Percentiles rank a stretch among this genome's conserved stretches.
Evolutionary conservation across 1,140 invertebrate genomes (phyloP).

Genomic region (Pararge aegeria): DNA sequence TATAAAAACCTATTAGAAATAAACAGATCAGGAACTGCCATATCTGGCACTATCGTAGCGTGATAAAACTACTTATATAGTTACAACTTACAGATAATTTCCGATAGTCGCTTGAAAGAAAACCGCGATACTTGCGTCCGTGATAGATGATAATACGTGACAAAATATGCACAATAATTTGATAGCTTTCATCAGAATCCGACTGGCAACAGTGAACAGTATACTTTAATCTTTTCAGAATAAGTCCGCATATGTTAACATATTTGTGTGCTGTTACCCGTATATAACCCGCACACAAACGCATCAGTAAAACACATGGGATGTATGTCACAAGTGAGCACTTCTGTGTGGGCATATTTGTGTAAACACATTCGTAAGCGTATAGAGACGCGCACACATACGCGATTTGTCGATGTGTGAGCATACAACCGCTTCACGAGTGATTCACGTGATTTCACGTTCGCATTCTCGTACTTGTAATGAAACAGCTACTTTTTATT

Average conservation of each 20-base stretch:
- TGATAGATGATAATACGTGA: conserved; percentile 29
- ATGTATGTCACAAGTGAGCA: too few species aligned
- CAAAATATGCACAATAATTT: conserved; percentile 31
- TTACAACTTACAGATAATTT: too few species aligned
- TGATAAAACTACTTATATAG: too few species aligned
- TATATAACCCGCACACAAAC: conserved; percentile 32
- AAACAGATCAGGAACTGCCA: too few species aligned
- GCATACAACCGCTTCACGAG: conserved; percentile 47
- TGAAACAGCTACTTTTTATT: conserved; percentile 2
- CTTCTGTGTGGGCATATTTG: background rate
- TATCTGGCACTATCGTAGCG: too few species aligned
- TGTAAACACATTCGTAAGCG: background rate
- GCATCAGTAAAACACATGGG: conserved; percentile 22
- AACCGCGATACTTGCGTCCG: conserved; percentile 4
- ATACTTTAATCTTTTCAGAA: conserved; percentile 26
- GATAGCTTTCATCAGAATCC: conserved; percentile 31
- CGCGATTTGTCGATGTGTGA: conserved; percentile 31
- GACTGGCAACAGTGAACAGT: conserved; percentile 23
- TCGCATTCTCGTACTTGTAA: conserved; percentile 57
- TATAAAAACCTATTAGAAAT: too few species aligned
- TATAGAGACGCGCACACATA: conserved; percentile 32
- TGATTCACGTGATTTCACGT: conserved; percentile 57
- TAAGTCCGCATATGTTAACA: conserved; percentile 28
- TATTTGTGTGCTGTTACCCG: conserved; percentile 17
- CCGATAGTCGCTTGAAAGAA: conserved; percentile 4